Percentiles rank a stretch among this genome's conserved stretches.
These are phyloP conservation scores for Tarsius wallacei DNA, from an alignment of 2,797 vertebrate genomes.

Conservation along the genomic window DNA sequence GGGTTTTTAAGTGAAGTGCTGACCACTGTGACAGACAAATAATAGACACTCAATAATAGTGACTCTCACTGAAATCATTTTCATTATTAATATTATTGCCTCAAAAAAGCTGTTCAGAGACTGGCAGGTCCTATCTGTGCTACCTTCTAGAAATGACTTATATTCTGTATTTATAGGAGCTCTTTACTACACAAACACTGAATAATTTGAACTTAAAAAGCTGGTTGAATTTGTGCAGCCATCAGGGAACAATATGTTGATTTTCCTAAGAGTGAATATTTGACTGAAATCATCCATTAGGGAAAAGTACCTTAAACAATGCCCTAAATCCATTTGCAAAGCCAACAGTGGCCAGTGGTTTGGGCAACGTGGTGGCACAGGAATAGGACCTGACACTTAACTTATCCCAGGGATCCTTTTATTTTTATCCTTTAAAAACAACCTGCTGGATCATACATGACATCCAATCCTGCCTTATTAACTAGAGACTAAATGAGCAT, in stretches of 20 bases:
- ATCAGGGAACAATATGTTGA: background rate
- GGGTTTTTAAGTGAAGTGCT: background rate
- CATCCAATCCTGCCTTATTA: constrained; percentile 81
- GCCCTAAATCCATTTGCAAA: background rate
- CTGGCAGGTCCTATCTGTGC: background rate
- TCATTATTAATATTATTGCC: constrained; percentile 31
- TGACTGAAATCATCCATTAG: constrained; percentile 27
- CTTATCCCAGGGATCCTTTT: constrained; percentile 48
- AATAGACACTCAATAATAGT: background rate
- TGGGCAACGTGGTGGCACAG: background rate
- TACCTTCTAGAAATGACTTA: background rate
- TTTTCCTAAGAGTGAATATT: constrained; percentile 68
- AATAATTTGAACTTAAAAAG: background rate
- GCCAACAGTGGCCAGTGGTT: background rate
- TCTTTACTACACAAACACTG: background rate
- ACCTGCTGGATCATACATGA: constrained; percentile 80
- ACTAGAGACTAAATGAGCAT: constrained; percentile 83
- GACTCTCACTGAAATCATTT: background rate
- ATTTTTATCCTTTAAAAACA: constrained; percentile 79
- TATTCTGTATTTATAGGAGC: background rate
- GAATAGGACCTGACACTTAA: background rate
- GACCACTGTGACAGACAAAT: background rate
- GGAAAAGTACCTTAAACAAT: constrained; percentile 28
- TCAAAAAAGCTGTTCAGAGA: background rate
- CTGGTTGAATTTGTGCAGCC: constrained; percentile 30